Evolutionary conservation across 2,797 vertebrate genomes (phyloP).

Genomic region (Phaenicophaeus curvirostris): DNA sequence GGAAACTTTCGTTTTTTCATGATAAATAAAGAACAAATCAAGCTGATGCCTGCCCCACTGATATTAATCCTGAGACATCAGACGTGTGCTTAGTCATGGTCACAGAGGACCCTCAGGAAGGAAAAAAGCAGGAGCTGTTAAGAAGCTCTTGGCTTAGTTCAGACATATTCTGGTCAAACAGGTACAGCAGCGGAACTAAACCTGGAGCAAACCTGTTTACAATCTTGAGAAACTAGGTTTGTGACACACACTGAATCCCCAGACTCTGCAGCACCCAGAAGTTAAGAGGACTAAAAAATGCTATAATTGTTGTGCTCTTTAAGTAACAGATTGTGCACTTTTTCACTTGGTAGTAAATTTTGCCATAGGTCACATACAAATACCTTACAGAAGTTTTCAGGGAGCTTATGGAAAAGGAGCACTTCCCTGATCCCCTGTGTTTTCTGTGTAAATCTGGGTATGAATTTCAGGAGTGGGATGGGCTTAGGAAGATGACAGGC

Average conservation of each 20-base stretch:
- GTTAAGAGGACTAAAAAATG: not conserved
- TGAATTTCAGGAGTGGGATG: not conserved
- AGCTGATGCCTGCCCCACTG: not conserved
- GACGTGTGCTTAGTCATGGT: not conserved
- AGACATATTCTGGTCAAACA: conserved; percentile 18
- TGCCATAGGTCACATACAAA: not conserved
- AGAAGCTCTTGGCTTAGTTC: not conserved
- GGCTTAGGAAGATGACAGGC: not conserved
- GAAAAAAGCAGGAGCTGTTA: not conserved
- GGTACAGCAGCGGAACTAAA: not conserved
- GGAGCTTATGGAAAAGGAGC: not conserved
- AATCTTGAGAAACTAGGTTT: conserved; percentile 14
- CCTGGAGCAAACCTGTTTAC: not conserved
- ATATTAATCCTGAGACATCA: not conserved
- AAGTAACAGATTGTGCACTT: not conserved
- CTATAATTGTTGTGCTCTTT: not conserved
- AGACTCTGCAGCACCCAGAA: not conserved
- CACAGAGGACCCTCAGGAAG: not conserved
- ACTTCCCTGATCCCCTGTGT: not conserved
- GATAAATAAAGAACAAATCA: not conserved
- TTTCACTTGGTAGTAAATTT: not conserved
- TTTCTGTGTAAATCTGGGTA: not conserved
- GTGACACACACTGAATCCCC: not conserved
- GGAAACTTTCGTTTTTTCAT: not conserved
- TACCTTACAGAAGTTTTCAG: not conserved